Conservation (phyloP, 2,113 vertebrate genomes). For the Ovis aries region ARS-UI_Ramb_v3.0 NC_056057.1:72477501-72478000, state of each 20-base stretch:
- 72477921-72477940: not conserved
- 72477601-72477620: not conserved
- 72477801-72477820: not conserved
- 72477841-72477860: not conserved
- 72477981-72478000: not conserved
- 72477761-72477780: not conserved
- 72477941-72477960: not conserved
- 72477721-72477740: not conserved
- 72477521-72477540: not conserved
- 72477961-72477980: not conserved
- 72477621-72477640: not conserved
- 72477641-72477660: not conserved
- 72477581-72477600: not conserved
- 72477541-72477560: not conserved
- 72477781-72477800: not conserved
- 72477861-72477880: not conserved
- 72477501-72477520: not conserved
- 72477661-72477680: not conserved
- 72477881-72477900: not conserved
- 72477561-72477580: not conserved
- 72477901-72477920: not conserved
- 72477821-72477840: not conserved
- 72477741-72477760: slow-evolving; percentile 9
- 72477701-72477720: not conserved
- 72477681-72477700: not conserved